Evolutionary conservation across 1,140 invertebrate species (phyloP), one percentile per base, ranked within the genome.

Genomic region (Hyles euphorbiae): DNA sequence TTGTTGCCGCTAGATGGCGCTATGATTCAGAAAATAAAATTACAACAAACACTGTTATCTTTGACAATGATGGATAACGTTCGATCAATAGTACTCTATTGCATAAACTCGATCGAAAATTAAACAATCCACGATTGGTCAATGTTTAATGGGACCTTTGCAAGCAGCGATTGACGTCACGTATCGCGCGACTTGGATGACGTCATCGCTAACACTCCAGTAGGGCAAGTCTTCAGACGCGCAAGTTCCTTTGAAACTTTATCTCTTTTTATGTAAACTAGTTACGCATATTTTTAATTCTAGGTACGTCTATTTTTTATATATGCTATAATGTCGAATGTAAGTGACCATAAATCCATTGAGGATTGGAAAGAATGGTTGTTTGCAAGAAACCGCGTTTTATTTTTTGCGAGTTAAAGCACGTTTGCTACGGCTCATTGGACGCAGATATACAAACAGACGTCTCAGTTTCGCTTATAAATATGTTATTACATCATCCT

Each of bases 201-300:
- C 79, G 81, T 82, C 81, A 82, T 64, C 22, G 79, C 74, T 80
- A 47, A 40, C 52, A 46, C 59, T 59, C 59, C 66, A 58, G 66
- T 62, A 40, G 53, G 50, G 54, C 61, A 63, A 43, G 59, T 63
- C 65, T 68, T 67, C 63, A 70, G 67, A 51, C 44, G 36, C 36
- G 36, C 36, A 64, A 74, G 63, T 83, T 81, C 78, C 73, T 64
- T 40, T 40, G 68, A 78, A 80, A 83, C 67, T 77, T 53, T 55
- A 12, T 36, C 36, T 1, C 36, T 40, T 40, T 51, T 51, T 22
- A 12, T 22, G 49, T 34, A 34, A 22, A 40, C 36, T 40, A 40
- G 36, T 40, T 40, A 40, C 22, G 22, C 22, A 22, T 22, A 22
- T 22, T 22, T 22, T 22, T 40, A 40, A 40, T 40, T 2, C 22